These are phyloP conservation scores for Petrosia ficiformis DNA, from an alignment of 37 sponge, comb jelly and placozoan species.

Conservation along the genomic window DNA sequence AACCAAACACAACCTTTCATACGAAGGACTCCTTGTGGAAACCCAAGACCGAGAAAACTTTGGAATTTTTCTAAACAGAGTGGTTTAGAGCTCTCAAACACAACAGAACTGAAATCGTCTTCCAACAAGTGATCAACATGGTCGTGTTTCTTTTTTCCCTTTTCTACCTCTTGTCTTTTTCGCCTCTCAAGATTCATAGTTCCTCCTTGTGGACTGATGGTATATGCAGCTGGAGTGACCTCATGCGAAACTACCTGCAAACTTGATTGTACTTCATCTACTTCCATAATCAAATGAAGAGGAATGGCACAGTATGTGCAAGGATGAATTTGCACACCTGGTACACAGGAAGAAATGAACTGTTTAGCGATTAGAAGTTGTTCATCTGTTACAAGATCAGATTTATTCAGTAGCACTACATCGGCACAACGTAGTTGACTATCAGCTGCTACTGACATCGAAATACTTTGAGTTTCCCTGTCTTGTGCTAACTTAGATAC, in stretches of 20 bases:
- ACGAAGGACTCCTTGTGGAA: slow-evolving; percentile 21
- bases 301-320: slow-evolving; percentile 55
- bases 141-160: neutral
- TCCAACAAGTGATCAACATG: slow-evolving; percentile 22
- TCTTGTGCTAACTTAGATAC: slow-evolving; percentile 25
- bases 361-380: slow-evolving; percentile 37
- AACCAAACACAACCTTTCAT: slow-evolving; percentile 75
- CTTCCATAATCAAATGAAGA: slow-evolving; percentile 66
- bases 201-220: slow-evolving; percentile 35
- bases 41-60: slow-evolving; percentile 45
- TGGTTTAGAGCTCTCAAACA: slow-evolving; percentile 39
- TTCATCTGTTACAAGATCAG: slow-evolving; percentile 48
- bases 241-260: slow-evolving; percentile 56
- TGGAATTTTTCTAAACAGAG: slow-evolving; percentile 44
- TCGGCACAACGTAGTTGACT: slow-evolving; percentile 74
- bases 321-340: slow-evolving; percentile 45
- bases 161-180: neutral
- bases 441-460: slow-evolving; percentile 41
- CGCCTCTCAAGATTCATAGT: slow-evolving; percentile 38
- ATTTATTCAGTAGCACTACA: slow-evolving; percentile 70
- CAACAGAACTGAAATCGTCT: slow-evolving; percentile 59
- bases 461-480: neutral
- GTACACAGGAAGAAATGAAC: slow-evolving; percentile 32
- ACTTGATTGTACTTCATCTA: slow-evolving; percentile 30
- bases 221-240: slow-evolving; percentile 37